Percentiles rank a stretch among this genome's conserved stretches.
Evolutionary conservation across 2,113 vertebrate genomes (phyloP).

Genomic region (human): DNA sequence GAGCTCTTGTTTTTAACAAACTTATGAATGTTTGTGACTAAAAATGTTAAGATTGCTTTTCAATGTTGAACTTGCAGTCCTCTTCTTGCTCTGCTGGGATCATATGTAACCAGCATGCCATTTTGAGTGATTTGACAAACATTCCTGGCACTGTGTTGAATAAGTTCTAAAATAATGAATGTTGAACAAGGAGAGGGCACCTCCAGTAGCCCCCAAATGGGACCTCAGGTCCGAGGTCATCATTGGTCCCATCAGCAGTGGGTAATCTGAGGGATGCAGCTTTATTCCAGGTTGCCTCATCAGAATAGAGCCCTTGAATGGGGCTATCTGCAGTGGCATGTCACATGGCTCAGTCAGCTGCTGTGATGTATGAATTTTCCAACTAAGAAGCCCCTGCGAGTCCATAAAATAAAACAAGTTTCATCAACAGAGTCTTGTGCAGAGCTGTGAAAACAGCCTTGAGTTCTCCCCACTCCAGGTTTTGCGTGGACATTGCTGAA

Average conservation of each 20-base stretch:
- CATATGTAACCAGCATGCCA: not conserved
- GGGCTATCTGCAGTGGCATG: too few species aligned
- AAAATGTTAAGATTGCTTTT: not conserved
- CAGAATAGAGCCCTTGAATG: not conserved
- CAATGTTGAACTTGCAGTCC: not conserved
- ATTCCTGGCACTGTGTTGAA: not conserved
- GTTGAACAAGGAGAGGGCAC: not conserved
- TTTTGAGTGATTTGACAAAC: not conserved
- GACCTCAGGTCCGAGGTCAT: not conserved
- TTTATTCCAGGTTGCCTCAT: not conserved
- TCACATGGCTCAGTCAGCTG: too few species aligned
- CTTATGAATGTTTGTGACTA: not conserved
- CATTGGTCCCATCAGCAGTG: not conserved
- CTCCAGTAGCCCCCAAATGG: accelerated
- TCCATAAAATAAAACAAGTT: not conserved
- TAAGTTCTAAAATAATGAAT: not conserved
- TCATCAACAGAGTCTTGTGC: too few species aligned
- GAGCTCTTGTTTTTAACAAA: not conserved
- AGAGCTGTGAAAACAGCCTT: not conserved
- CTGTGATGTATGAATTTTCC: not conserved
- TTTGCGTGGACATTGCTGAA: not conserved
- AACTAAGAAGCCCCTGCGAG: too few species aligned
- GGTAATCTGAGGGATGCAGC: not conserved
- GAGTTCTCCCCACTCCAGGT: not conserved
- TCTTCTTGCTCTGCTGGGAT: not conserved